Base-by-base conservation (phyloP, 2,113 vertebrate species). In the Stegostoma tigrinum region DNA sequence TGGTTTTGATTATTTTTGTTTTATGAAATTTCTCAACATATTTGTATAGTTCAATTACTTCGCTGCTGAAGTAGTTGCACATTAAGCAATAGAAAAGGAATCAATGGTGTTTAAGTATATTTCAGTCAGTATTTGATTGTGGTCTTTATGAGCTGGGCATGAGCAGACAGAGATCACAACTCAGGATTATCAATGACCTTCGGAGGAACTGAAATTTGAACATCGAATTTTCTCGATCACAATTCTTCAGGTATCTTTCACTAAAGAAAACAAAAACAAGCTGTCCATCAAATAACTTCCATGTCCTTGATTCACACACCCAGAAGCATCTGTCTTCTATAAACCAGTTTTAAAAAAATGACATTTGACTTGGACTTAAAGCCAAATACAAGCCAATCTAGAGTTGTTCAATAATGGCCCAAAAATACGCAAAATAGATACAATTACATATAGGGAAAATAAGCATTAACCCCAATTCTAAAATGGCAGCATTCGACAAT, bases 121-220 rank as follows among this genome's bases (percentile, higher is more conserved):
- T 67, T 70, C 48, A 94, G 67, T 70, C 93, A 27, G n/a, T 48
- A 34, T 95, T 95, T 95, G 94, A 95, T 52, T 95, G 94, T 72
- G 21, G 94, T 95, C 68, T 66, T 93, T 95, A n/a, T 52, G 67
- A 72, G 94, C 67, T 75, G 94, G 67, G 38, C 48, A 70, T 48
- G 68, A 52, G 94, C 45, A 48, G 93, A 45, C 67, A 72, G 34
- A 48, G 7, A 52, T 72, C 93, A 95, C 94, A 95, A 95, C 24
- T 75, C 45, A 95, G 68, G 27, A 95, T 66, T 75, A 48, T 95
- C 94, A 72, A 52, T 72, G n/a, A 72, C n/a, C 91, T 70, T 68
- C 42, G 45, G 66, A 94, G 68, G 67, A 95, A 95, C 45, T 95
- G 94, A 95, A 95, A 95, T 95, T 48, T 75, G 94, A 52, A 95